phyloP scores from a whole-genome alignment of 2,888 invertebrate genomes.

The Paralinhomoeus sp. region DNA sequence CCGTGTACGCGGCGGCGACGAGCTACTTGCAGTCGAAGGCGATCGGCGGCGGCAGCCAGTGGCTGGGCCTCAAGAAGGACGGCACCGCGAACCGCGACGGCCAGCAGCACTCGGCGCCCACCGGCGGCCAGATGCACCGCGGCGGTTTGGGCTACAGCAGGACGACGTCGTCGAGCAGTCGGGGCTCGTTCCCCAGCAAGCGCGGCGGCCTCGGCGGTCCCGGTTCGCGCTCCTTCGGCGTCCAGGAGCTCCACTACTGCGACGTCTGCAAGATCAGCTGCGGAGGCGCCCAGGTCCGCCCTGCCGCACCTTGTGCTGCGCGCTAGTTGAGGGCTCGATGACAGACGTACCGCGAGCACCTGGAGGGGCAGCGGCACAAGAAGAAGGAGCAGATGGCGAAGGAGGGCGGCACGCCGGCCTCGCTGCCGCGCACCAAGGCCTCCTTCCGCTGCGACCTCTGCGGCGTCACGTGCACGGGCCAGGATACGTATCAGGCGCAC shows the following conservation, averaged over 20 bases:
- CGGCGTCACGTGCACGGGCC: constrained; percentile 91
- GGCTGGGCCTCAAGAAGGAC: constrained; percentile 9
- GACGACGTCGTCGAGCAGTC: no score
- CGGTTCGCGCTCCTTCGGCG: background rate
- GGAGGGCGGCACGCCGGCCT: constrained; percentile 26
- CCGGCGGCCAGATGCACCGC: no score
- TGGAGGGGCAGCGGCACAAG: constrained; percentile 96
- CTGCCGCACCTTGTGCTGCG: no score
- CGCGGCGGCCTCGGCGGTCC: background rate
- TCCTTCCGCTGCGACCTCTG: constrained; percentile 82
- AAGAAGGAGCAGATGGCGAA: constrained; percentile 68
- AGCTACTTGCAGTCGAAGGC: constrained; percentile 68
- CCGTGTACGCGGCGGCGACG: constrained; percentile 75
- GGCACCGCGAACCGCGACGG: no score
- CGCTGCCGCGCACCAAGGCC: constrained; percentile 16
- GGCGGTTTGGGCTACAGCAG: no score
- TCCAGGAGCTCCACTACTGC: constrained; percentile 78
- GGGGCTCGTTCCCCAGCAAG: background rate
- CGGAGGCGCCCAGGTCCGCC: constrained; percentile 9
- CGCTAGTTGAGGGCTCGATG: no score
- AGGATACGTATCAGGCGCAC: constrained; percentile 81
- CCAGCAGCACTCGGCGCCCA: no score
- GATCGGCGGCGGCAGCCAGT: constrained; percentile 7
- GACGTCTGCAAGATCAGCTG: constrained; percentile 60
- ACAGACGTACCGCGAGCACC: constrained; percentile 70